A percentile compares a stretch with the other conserved stretches of the same genome.
phyloP scores from a whole-genome alignment of 2,113 vertebrate genomes.

The Elgaria multicarinata region DNA sequence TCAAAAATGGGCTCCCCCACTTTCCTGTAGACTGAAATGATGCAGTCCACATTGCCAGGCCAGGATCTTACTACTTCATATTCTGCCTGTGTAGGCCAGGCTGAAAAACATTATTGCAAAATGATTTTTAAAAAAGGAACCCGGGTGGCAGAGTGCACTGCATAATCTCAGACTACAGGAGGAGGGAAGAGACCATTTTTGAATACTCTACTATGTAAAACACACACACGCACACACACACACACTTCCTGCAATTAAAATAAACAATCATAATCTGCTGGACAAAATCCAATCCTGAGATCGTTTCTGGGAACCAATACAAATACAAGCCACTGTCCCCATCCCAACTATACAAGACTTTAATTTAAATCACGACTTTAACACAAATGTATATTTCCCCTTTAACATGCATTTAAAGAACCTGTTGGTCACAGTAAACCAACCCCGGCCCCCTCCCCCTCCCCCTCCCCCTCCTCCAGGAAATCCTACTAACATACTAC shows the following conservation, averaged over 20 bases:
- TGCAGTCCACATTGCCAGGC: not conserved
- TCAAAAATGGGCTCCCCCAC: not conserved
- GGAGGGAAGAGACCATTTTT: no score
- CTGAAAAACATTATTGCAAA: conserved; percentile 13
- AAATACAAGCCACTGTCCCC: not conserved
- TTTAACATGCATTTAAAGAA: not conserved
- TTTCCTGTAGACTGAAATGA: not conserved
- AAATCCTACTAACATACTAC: not conserved
- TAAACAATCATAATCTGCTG: conserved; percentile 24
- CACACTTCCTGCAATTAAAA: no score
- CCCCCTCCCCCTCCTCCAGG: not conserved
- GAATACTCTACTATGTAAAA: no score
- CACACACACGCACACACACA: no score
- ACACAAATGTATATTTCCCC: not conserved
- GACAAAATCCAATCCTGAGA: accelerated
- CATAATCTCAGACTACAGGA: no score
- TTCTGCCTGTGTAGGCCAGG: not conserved
- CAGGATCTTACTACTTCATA: not conserved
- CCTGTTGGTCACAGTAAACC: not conserved
- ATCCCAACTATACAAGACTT: not conserved
- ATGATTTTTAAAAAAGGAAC: not conserved
- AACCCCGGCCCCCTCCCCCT: no score
- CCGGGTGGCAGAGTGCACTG: no score
- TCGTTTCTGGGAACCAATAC: conserved; percentile 9
- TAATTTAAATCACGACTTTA: conserved; percentile 31